Base-by-base conservation (phyloP, 2,113 vertebrate species). In the Heterochromis multidens region DNA sequence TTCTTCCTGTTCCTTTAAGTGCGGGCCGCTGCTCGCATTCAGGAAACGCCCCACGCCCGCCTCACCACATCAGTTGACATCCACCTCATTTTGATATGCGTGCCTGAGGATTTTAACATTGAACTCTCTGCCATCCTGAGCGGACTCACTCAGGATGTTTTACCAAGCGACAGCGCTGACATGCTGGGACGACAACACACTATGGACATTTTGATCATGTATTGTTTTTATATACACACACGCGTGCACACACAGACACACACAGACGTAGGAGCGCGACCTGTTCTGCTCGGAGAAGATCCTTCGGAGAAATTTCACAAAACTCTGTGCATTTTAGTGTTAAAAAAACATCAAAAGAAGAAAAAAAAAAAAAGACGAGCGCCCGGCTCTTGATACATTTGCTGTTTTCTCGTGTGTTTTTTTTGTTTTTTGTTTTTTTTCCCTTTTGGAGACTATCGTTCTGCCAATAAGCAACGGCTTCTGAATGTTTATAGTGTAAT, bases 401-500 rank as follows among this genome's bases (percentile, higher is more conserved):
- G 96, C 96, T 95, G 97, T 98, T 95, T 94, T 95, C 96, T 97
- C 35, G 81, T 93, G 91, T 97, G 97, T 94, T 98, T 97, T 96
- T 94, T 82, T 60, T 97, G 19, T 13, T 6, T 17, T 2, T 17
- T 40, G n/a, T n/a, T n/a, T n/a, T n/a, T n/a, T n/a, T n/a, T 33
- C 37, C 8, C 10, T 65, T 40, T 23, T 37, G 62, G 62, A 40
- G 83, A 93, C 97, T 97, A 96, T 97, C 96, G 96, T 98, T 96
- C 97, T 97, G 97, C 97, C 98, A 99, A 98, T 97, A 98, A 96
- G 97, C 98, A 97, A 98, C 97, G 96, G 97, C 97, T 98, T 99
- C 97, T 99, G 98, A 99, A 99, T 99, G 98, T 99, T 97, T 95
- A 96, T 93, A 93, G 97, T 98, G 97, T 98, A 97, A 98, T 98